These are phyloP conservation scores for Leucozona laternaria DNA, from an alignment of 2,888 invertebrate species.

Conservation along the genomic window DNA sequence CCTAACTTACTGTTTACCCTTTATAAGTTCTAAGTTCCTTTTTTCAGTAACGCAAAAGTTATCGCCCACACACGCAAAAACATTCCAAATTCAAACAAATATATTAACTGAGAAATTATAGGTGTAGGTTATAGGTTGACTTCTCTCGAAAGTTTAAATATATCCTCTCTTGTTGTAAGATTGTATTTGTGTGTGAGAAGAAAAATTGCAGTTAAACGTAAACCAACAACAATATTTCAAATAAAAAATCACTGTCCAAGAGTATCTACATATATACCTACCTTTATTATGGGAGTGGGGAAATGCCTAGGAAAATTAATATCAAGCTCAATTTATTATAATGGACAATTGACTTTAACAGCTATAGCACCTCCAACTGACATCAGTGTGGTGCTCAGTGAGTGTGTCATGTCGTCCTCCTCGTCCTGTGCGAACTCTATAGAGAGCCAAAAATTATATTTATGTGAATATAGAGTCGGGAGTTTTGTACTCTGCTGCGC, in stretches of 20 bases:
- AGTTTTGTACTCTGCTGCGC: conserved; percentile 42
- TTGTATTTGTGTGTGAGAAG: conserved; percentile 34
- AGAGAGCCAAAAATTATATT: conserved; percentile 58
- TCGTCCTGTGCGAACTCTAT: conserved; percentile 54
- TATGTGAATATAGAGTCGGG: conserved; percentile 45
- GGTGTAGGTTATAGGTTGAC: not conserved
- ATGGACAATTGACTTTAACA: conserved; percentile 50
- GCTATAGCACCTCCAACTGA: conserved; percentile 45
- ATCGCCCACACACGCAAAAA: not conserved
- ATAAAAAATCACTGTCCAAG: conserved; percentile 46
- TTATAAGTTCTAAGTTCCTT: not conserved
- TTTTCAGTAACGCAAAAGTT: not conserved
- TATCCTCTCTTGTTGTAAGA: not conserved
- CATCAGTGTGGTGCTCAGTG: conserved; percentile 49
- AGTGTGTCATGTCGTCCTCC: conserved; percentile 42
- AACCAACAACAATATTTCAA: conserved; percentile 16
- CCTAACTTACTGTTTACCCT: not conserved
- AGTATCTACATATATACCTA: too few relatives aligned
- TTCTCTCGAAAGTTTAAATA: not conserved
- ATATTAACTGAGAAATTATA: conserved; percentile 23
- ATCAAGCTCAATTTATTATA: conserved; percentile 63
- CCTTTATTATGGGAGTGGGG: conserved; percentile 1
- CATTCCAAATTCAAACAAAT: not conserved
- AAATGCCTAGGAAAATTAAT: conserved; percentile 50
- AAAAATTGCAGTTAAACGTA: conserved; percentile 30